Evolutionary conservation across 2,113 vertebrate species (phyloP).

Genomic region (Mionectes macconnelli): DNA sequence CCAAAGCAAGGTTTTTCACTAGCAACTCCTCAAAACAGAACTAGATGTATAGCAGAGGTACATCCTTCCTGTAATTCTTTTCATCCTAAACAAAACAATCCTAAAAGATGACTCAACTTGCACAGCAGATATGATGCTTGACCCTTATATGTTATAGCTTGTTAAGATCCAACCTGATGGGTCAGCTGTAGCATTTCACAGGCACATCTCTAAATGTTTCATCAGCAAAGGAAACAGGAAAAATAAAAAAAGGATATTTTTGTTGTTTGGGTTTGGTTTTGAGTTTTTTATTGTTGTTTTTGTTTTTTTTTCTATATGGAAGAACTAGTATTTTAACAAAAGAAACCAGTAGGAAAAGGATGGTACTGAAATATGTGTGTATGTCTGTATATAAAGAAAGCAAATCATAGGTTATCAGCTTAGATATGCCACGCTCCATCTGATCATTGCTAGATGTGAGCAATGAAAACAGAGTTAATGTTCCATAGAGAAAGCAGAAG

Average conservation of each 20-base stretch:
- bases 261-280: background rate
- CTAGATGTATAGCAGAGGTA: background rate
- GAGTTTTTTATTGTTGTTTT: too few species aligned
- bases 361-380: background rate
- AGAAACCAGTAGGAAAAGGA: background rate
- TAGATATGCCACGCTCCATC: slow-evolving; percentile 41
- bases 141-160: background rate
- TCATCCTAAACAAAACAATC: background rate
- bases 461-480: slow-evolving; percentile 54
- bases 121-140: accelerated
- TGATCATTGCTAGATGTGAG: slow-evolving; percentile 31
- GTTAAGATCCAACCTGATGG: background rate
- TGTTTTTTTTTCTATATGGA: background rate
- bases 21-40: background rate
- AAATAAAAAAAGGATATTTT: background rate
- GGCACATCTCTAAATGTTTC: background rate
- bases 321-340: background rate
- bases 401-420: slow-evolving; percentile 49
- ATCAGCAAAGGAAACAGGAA: background rate
- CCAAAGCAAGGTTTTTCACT: background rate
- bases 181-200: background rate
- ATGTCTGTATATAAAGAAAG: background rate
- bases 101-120: background rate
- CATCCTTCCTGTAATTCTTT: background rate
- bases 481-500: slow-evolving; percentile 27